Percentiles rank a stretch among this genome's conserved stretches.
Evolutionary conservation across 1,140 invertebrate genomes (phyloP).

Genomic region (Yoshiicerus persimilis): DNA sequence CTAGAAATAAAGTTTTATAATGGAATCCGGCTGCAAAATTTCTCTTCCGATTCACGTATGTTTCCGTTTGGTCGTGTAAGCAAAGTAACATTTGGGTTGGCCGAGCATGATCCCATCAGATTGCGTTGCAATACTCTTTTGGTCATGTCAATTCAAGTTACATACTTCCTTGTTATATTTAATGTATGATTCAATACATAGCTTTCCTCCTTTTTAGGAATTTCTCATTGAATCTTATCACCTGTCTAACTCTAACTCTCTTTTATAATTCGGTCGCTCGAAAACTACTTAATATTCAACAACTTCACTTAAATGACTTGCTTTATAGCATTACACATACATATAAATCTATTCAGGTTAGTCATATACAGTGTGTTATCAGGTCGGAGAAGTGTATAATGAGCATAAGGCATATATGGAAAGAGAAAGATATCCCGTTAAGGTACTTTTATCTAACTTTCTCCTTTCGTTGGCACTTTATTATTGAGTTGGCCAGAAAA

Average conservation of each 20-base stretch:
- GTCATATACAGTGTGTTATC: no score
- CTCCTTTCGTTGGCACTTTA: neutral
- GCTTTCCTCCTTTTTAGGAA: no score
- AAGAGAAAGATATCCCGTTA: neutral
- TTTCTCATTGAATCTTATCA: neutral
- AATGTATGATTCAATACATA: no score
- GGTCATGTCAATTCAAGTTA: neutral
- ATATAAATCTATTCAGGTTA: no score
- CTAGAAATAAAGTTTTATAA: neutral
- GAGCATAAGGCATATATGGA: no score
- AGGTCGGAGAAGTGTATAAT: no score
- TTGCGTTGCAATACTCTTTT: neutral
- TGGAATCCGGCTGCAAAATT: neutral
- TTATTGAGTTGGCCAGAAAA: neutral
- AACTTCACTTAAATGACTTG: no score
- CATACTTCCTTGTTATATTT: no score
- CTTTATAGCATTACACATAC: no score
- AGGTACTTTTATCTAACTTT: neutral
- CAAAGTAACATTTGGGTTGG: neutral
- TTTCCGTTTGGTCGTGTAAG: no score
- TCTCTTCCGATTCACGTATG: neutral
- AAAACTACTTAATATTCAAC: neutral
- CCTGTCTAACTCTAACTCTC: no score
- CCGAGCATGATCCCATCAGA: neutral
- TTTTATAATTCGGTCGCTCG: no score